A percentile compares a stretch with the other conserved stretches of the same genome.
phyloP scores from a whole-genome alignment of 2,113 vertebrate species.

The Larimichthys polyactis region DNA sequence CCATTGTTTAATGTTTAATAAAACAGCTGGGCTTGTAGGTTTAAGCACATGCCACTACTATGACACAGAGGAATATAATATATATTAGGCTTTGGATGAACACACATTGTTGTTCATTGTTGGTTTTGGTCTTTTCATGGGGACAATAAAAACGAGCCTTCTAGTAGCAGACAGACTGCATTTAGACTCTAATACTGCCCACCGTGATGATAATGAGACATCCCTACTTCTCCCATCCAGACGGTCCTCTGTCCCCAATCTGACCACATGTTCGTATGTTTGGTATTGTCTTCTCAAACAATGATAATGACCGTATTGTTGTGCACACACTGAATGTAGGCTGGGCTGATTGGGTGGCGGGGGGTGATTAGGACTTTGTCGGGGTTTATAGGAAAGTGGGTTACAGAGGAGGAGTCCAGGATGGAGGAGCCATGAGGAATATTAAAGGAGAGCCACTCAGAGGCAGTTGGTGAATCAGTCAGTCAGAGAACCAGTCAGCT shows the following conservation, averaged over 20 bases:
- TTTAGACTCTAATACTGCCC: not conserved
- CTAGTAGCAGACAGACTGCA: not conserved
- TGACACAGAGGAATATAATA: too few species aligned
- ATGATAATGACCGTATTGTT: constrained; percentile 67
- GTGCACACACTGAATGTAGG: constrained; percentile 25
- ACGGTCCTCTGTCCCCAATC: constrained; percentile 16
- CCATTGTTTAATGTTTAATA: not conserved
- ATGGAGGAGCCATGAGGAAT: constrained; percentile 14
- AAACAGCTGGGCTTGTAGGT: not conserved
- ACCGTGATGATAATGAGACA: not conserved
- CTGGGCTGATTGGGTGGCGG: constrained; percentile 5
- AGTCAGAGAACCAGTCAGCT: constrained; percentile 41
- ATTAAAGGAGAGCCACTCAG: constrained; percentile 29
- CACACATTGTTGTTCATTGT: not conserved
- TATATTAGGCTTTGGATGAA: too few species aligned
- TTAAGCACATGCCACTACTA: not conserved
- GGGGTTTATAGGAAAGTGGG: constrained; percentile 69
- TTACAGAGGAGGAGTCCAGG: constrained; percentile 53
- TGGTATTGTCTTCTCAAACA: constrained; percentile 65
- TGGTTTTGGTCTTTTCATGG: not conserved
- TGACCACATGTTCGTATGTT: constrained; percentile 49
- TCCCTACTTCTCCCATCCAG: not conserved
- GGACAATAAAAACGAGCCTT: not conserved
- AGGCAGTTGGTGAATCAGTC: constrained; percentile 40
- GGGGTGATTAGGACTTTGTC: constrained; percentile 26